Percentiles rank a stretch among this genome's conserved stretches.
phyloP scores from a whole-genome alignment of 2,797 vertebrate genomes.

The Sebastes oblongus region DNA sequence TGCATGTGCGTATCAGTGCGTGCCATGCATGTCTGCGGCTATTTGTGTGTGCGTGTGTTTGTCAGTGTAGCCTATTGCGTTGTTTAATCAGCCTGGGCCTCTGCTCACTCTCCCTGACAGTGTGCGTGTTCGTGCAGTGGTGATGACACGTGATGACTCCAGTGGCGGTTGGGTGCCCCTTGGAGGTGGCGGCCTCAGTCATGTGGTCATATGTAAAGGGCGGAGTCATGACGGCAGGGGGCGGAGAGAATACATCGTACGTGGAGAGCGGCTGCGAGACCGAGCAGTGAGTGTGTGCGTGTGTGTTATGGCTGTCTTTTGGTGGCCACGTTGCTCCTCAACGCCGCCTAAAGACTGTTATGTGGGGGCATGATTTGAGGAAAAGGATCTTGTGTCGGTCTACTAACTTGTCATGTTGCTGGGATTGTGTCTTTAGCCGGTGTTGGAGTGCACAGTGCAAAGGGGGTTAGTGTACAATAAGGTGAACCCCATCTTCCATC shows the following conservation, averaged over 20 bases:
- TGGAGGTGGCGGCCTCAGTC: slow-evolving; percentile 91
- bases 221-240: slow-evolving; percentile 85
- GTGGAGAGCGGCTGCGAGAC: slow-evolving; percentile 90
- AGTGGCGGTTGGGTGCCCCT: slow-evolving; percentile 94
- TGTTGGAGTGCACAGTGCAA: slow-evolving; percentile 90
- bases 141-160: slow-evolving; percentile 96
- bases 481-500: slow-evolving; percentile 95
- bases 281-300: slow-evolving; percentile 91
- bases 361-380: background rate
- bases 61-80: background rate
- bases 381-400: background rate
- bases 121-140: slow-evolving; percentile 94
- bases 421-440: slow-evolving; percentile 79
- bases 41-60: background rate
- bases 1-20: background rate
- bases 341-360: slow-evolving; percentile 51
- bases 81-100: slow-evolving; percentile 43
- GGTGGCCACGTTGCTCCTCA: slow-evolving; percentile 53
- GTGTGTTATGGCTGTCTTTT: slow-evolving; percentile 73
- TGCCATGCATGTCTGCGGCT: background rate
- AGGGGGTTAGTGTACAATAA: slow-evolving; percentile 93
- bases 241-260: slow-evolving; percentile 87
- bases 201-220: slow-evolving; percentile 90
- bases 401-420: slow-evolving; percentile 25
- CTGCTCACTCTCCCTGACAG: slow-evolving; percentile 75